Conservation (phyloP, 64 coral and sea anemone genomes). For the Actinia equina region DNA sequence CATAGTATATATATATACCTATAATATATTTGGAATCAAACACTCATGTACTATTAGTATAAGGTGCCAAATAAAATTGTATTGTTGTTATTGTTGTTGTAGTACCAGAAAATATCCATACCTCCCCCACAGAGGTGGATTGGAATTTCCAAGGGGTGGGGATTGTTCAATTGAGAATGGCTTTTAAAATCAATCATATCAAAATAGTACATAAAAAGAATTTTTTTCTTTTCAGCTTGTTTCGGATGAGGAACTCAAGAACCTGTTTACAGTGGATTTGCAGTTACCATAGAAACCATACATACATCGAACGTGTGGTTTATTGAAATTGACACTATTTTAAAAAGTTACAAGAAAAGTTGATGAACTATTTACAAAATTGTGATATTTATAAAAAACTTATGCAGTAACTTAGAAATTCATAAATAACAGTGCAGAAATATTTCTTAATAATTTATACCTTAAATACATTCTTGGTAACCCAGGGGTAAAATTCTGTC, state of each 20-base stretch:
- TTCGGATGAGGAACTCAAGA: conserved; percentile 52
- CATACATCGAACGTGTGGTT: not conserved
- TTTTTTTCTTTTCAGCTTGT: conserved; percentile 25
- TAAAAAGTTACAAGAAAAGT: not conserved
- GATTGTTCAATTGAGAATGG: no score
- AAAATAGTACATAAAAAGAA: not conserved
- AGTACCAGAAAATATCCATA: no score
- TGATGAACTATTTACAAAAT: not conserved
- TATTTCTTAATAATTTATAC: not conserved
- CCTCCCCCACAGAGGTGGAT: no score
- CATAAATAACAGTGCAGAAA: not conserved
- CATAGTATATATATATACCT: no score
- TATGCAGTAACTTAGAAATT: not conserved
- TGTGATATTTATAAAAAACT: not conserved
- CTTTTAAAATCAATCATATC: not conserved
- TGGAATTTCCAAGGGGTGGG: no score
- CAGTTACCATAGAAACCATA: conserved; percentile 23
- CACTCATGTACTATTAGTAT: no score
- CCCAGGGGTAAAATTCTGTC: no score
- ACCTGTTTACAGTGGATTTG: conserved; percentile 53
- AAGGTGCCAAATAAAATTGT: no score
- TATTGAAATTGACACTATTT: not conserved
- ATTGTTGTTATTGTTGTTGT: no score
- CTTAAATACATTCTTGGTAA: not conserved
- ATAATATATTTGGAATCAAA: no score